Conservation (phyloP, 2,797 vertebrate genomes). For the Clarias pachynema region DNA sequence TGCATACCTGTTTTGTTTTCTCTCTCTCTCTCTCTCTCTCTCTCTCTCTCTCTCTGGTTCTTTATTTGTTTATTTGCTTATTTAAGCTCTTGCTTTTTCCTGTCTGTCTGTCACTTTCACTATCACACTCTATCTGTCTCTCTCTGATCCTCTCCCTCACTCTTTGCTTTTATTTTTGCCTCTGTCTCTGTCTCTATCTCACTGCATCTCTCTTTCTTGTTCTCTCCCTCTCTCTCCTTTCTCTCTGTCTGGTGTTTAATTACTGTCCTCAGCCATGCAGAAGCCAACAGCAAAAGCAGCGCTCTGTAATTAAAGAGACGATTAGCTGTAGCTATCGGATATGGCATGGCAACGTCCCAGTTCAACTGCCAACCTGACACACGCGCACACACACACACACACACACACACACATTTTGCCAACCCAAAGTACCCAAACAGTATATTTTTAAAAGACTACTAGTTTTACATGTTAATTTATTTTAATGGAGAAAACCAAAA, state of each 20-base stretch:
- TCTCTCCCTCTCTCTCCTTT: constrained; percentile 21
- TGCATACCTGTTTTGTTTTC: not conserved
- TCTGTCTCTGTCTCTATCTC: constrained; percentile 6
- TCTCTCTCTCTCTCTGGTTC: not conserved
- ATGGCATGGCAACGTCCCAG: constrained; percentile 17
- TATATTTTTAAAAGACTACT: not conserved
- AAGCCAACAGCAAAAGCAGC: constrained; percentile 44
- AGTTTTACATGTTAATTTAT: not conserved
- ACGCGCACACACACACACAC: constrained; percentile 12
- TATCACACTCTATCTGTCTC: not conserved
- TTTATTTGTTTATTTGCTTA: not conserved
- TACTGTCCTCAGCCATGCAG: constrained; percentile 42
- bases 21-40: not conserved
- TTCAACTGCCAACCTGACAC: constrained; percentile 19
- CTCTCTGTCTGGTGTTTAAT: constrained; percentile 45
- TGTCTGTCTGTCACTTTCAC: not conserved
- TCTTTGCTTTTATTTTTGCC: too few species aligned
- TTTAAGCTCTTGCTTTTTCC: not conserved
- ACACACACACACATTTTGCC: not conserved
- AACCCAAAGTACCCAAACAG: not conserved
- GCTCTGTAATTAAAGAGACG: constrained; percentile 52
- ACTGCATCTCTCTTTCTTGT: not conserved
- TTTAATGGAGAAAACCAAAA: not conserved
- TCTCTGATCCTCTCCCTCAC: not conserved
- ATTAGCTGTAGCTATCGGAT: constrained; percentile 47